Percentiles rank a stretch among this genome's conserved stretches.
phyloP scores from a whole-genome alignment of 2,888 invertebrate species.

The Drosophila prolongata region DNA sequence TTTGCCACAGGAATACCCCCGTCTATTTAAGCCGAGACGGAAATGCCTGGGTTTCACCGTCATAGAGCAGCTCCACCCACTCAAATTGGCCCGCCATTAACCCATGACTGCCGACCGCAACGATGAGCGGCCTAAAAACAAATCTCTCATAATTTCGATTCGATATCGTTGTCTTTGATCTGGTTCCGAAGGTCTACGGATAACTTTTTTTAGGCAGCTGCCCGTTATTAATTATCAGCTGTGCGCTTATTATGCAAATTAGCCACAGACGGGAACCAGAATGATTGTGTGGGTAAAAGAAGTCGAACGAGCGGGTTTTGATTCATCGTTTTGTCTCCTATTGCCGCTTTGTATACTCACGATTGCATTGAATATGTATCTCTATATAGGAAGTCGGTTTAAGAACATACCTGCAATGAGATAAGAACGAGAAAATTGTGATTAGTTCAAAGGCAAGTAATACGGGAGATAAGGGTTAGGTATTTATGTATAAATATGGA shows the following conservation, averaged over 20 bases:
- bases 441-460: conserved; percentile 35
- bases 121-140: conserved; percentile 24
- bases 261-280: conserved; percentile 59
- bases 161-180: conserved; percentile 58
- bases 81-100: conserved; percentile 15
- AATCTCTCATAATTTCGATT: conserved; percentile 38
- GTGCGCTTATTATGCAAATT: conserved; percentile 78
- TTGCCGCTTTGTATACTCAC: conserved; percentile 57
- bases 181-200: conserved; percentile 52
- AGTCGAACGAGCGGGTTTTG: conserved; percentile 24
- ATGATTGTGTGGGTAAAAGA: conserved; percentile 29
- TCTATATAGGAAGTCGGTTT: conserved; percentile 35
- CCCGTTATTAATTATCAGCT: conserved; percentile 77
- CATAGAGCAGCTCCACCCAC: conserved; percentile 33
- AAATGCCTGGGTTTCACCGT: conserved; percentile 34
- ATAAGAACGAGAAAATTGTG: conserved; percentile 24
- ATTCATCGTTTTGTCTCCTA: conserved; percentile 36
- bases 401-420: conserved; percentile 61
- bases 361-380: conserved; percentile 29
- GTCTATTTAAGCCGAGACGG: conserved; percentile 7
- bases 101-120: conserved; percentile 17
- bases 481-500: neutral
- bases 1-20: conserved; percentile 48
- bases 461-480: neutral
- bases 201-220: conserved; percentile 50